Base-by-base conservation (phyloP, 2,888 invertebrate species). In the Tubulanus polymorphus region DNA sequence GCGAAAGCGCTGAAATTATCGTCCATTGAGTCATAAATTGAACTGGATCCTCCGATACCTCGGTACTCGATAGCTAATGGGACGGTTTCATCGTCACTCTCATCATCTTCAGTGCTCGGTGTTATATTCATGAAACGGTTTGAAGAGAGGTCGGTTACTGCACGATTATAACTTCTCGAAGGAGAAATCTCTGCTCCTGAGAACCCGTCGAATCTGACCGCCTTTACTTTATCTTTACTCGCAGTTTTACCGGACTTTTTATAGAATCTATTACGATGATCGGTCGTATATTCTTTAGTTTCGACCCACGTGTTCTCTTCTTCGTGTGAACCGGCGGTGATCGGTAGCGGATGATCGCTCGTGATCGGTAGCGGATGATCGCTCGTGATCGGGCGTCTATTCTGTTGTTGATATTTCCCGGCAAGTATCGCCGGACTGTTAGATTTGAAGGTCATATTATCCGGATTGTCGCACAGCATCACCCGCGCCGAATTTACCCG, bases 401-500 rank as follows among this genome's bases (percentile, higher is more conserved):
- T n/a, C n/a, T n/a, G n/a, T n/a, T n/a, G n/a, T n/a, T n/a, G n/a
- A n/a, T n/a, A n/a, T n/a, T n/a, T n/a, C n/a, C n/a, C n/a, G 3
- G 52, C 52, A 10, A 49, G 45, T 18, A 27, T 48, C 10, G 51
- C 28, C 6, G 30, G 37, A 5, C 60, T 54, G 8, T 57, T n/a
- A 1, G 62, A 51, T 0, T 62, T 41, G 15, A 15, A 8, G 6
- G 41, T 5, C 41, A 15, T 3, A 15, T 20, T 3, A 41, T 41
- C 56, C 2, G 54, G 48, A 27, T 66, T 65, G 1, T 59, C 48
- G 20, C 62, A 61, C 26, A 69, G 53, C 29, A 62, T 57, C 27
- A 62, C 55, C 35, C 64, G 53, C 6, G 67, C 65, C 18, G 68
- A 68, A 55, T 67, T 68, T 0, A 69, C 66, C 45, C 65, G 54